Evolutionary conservation across 2,888 invertebrate genomes (phyloP), one percentile per base, ranked within the genome.

Genomic region (Netelia melanura): DNA sequence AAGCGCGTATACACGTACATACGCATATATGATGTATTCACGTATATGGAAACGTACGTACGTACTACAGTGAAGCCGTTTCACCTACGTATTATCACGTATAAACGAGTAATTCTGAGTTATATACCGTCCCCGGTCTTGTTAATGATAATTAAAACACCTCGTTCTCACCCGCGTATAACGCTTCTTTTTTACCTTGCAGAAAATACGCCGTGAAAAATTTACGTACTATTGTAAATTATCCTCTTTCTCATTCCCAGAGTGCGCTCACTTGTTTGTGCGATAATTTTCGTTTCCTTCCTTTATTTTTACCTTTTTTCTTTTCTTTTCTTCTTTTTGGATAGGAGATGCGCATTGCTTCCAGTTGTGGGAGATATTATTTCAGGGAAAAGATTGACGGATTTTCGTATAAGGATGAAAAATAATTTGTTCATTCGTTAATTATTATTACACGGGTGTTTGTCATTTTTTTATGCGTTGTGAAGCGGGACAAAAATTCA

Each of bases 81-180:
- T 87, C 88, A 89, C 89, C 87, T 90, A 90, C 90, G 90, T 92
- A 91, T 92, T 91, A 92, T 92, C 92, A 91, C 92, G 90, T 91
- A 91, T 92, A 91, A 92, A 92, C 91, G 93, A 91, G 91, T 93
- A 93, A 93, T 92, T 92, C 91, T 92, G 92, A 93, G 91, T 93
- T 93, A 93, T 93, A 92, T 65, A 82, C 81, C 81, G 75, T 89
- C 90, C 89, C 89, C 82, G 89, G 90, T 89, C 92, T 92, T 91
- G 92, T 93, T 93, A 93, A 93, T 93, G 93, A 93, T 93, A 93
- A 93, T 93, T 92, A 93, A 93, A 93, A 92, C 91, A 91, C 91
- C 91, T 89, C 91, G 91, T 89, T 89, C 90, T 90, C 90, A 54
- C 56, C 23, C 23, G 14, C 52, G 52, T 62, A 71, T 52, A 52